Percentiles rank a stretch among this genome's conserved stretches.
Evolutionary conservation across 1,140 invertebrate species (phyloP).

Genomic region (Nephotettix cincticeps): DNA sequence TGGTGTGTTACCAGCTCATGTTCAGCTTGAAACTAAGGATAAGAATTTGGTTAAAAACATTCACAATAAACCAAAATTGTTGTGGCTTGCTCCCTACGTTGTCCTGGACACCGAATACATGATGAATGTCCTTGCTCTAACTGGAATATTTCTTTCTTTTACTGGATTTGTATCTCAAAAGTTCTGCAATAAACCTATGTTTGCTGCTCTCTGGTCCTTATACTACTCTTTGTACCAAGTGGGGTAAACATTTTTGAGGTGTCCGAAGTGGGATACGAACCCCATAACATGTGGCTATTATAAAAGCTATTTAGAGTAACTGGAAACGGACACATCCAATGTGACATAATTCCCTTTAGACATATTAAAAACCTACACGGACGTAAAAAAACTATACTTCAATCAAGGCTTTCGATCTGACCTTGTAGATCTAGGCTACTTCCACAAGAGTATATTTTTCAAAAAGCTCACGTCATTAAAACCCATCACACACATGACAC

Average conservation of each 20-base stretch:
- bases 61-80: slow-evolving; percentile 64
- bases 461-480: no score
- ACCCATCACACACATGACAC: no score
- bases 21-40: slow-evolving; percentile 51
- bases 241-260: slow-evolving; percentile 74
- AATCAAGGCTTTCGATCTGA: no score
- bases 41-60: slow-evolving; percentile 44
- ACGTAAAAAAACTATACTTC: no score
- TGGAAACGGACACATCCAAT: no score
- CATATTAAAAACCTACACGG: no score
- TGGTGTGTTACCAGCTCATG: slow-evolving; percentile 71
- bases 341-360: no score
- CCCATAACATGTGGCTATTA: no score
- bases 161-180: slow-evolving; percentile 63
- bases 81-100: slow-evolving; percentile 68
- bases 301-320: no score
- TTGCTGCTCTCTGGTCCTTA: slow-evolving; percentile 66
- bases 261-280: no score
- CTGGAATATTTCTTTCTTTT: slow-evolving; percentile 65
- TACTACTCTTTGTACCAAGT: slow-evolving; percentile 78
- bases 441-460: no score
- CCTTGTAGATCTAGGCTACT: no score
- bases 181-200: slow-evolving; percentile 61
- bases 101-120: slow-evolving; percentile 67
- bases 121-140: slow-evolving; percentile 67